Evolutionary conservation across 1,140 invertebrate genomes (phyloP), one percentile per base, ranked within the genome.

Genomic region (Diabrotica undecimpunctata): DNA sequence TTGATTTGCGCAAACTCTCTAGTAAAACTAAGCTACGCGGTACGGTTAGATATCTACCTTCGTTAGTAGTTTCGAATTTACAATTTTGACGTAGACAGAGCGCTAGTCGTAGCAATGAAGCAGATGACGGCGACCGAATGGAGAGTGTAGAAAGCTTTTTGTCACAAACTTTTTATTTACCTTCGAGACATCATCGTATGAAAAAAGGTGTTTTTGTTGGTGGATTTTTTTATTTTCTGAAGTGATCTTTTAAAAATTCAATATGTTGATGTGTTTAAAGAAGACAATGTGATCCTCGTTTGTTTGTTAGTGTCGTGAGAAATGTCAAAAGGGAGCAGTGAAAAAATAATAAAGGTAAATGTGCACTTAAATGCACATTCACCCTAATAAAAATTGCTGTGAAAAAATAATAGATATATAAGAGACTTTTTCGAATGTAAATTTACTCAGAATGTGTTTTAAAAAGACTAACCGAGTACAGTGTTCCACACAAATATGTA

Each of bases 401-500:
- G 25, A 25, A 25, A n/a, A 25, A 2, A 25, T 25, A 25, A 25
- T 25, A 25, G 41, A 61, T 38, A 25, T n/a, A 38, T 55, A 57
- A 51, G 46, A 57, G 46, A 7, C 57, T 37, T 51, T 53, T 39
- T 9, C 11, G 36, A 61, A 46, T n/a, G 41, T 46, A 46, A 46
- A 46, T 46, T 6, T 4, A 10, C 2, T 10, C 41, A 75, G 70
- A 71, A 77, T 75, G 74, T 75, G 72, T 70, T 58, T 66, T 51
- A 68, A 66, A 59, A 69, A 67, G 69, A 72, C 70, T 71, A 66
- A 60, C 55, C 66, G 41, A 67, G 65, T 66, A 61, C 65, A 66
- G 59, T 65, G 51, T 71, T 70, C 70, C 75, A 72, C 74, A 66
- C 60, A 70, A 76, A 72, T 74, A 75, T 77, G 77, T 77, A 76